Evolutionary conservation across 1,140 invertebrate species (phyloP).

Genomic region (Liolophura sinensis): DNA sequence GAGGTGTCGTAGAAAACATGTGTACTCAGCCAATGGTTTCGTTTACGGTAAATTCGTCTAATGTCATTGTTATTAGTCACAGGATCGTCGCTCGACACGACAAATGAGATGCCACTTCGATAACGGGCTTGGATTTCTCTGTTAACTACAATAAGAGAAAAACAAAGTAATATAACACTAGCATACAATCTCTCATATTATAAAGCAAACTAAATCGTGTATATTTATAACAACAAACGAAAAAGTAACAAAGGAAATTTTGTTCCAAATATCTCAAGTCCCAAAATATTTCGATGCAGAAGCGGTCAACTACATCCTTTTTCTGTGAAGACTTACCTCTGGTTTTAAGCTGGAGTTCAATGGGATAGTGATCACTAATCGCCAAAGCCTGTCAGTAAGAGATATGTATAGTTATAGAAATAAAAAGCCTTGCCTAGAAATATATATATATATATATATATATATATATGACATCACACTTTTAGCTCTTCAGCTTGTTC

Average conservation of each 20-base stretch:
- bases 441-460: no score
- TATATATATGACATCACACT: no score
- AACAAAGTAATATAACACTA: no score
- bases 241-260: no score
- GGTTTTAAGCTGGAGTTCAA: conserved; percentile 30
- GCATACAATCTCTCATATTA: no score
- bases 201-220: no score
- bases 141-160: conserved; percentile 9
- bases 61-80: conserved; percentile 1
- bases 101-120: conserved; percentile 7
- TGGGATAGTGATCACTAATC: conserved; percentile 40
- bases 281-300: no score
- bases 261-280: no score
- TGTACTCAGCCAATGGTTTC: background rate
- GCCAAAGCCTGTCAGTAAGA: conserved; percentile 17
- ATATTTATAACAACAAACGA: no score
- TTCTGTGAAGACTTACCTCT: conserved; percentile 24
- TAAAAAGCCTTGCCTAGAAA: no score
- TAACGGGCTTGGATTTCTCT: conserved; percentile 3
- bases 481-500: no score
- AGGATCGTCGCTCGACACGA: conserved; percentile 4
- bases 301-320: background rate
- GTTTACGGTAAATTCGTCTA: conserved; percentile 5
- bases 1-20: background rate
- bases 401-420: background rate